Base-by-base conservation (phyloP, 1,140 invertebrate genomes). In the Rhopalosiphum maidis region DNA sequence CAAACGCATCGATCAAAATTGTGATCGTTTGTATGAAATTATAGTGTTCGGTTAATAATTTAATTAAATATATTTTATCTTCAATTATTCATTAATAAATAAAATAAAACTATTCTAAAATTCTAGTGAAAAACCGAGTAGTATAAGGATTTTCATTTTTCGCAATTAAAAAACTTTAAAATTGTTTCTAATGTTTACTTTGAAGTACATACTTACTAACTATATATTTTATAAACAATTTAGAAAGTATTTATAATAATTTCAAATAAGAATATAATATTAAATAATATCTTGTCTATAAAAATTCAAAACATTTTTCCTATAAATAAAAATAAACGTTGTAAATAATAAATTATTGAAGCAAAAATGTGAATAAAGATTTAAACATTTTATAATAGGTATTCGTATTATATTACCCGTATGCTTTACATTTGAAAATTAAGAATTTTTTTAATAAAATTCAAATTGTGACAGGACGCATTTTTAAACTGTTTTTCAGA, bases 1-100 rank as follows among this genome's bases (percentile, higher is more conserved):
- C 46, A 48, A n/a, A 88, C 46, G 25, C 46, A 35, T 88, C 46
- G 46, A 88, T 88, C 86, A 48, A 48, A 88, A 88, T 88, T 30
- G 6, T n/a, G 25, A 35, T 51, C 30, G 86, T 88, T 48, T 23
- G 2, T 1, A 51, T 48, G 30, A 18, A 88, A 48, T 48, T n/a
- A 86, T 21, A 86, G 15, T 43, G 37, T 48, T 88, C 30, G 15
- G 21, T 43, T 6, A 15, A 21, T 22, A 88, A 35, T 48, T 48
- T 18, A 48, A 51, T 23, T 51, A 22, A 48, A 35, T n/a, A 18
- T 18, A 8, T 88, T 22, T n/a, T n/a, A 88, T 21, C 30, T 2
- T 8, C 21, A 88, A 51, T n/a, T 11, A 46, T n/a, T n/a, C 11
- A n/a, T 48, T 9, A 30, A 35, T 86, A 86, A 86, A 86, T 86